phyloP scores from a whole-genome alignment of 30 jellyfish, hydroid and myxozoan genomes.

The Catostylus mosaicus region DNA sequence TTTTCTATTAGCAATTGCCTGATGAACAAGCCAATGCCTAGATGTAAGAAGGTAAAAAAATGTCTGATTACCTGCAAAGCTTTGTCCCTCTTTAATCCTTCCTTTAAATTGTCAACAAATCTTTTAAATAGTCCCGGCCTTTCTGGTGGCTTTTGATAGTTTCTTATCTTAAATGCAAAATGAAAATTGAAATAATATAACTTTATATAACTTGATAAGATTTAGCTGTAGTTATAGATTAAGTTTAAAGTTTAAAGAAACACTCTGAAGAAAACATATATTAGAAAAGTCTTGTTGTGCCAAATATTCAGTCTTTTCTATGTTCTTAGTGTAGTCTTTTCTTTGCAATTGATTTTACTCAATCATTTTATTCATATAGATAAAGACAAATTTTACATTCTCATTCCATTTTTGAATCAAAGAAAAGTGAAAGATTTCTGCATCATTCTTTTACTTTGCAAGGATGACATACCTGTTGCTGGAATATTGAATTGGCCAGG shows the following conservation, averaged over 20 bases:
- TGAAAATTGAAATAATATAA: background rate
- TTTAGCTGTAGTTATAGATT: background rate
- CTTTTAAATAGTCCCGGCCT: constrained; percentile 73
- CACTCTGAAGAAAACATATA: background rate
- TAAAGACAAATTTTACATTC: no score
- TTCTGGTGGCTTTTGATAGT: constrained; percentile 86
- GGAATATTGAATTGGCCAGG: background rate
- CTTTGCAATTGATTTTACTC: no score
- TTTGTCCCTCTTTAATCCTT: constrained; percentile 78
- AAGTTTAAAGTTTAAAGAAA: no score
- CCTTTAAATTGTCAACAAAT: constrained; percentile 76
- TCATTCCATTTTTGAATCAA: no score
- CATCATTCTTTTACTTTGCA: background rate
- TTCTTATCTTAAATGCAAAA: constrained; percentile 45
- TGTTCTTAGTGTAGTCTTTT: no score
- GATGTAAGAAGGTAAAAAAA: no score
- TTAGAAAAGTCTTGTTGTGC: background rate
- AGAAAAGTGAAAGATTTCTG: background rate
- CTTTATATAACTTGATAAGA: background rate
- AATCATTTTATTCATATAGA: no score
- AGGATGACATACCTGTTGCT: background rate
- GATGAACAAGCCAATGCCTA: no score
- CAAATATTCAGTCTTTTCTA: no score
- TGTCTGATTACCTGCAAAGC: constrained; percentile 71
- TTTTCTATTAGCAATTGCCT: no score